Evolutionary conservation across 2,888 invertebrate genomes (phyloP), one percentile per base, ranked within the genome.

Genomic region (Eupithecia vulgata): DNA sequence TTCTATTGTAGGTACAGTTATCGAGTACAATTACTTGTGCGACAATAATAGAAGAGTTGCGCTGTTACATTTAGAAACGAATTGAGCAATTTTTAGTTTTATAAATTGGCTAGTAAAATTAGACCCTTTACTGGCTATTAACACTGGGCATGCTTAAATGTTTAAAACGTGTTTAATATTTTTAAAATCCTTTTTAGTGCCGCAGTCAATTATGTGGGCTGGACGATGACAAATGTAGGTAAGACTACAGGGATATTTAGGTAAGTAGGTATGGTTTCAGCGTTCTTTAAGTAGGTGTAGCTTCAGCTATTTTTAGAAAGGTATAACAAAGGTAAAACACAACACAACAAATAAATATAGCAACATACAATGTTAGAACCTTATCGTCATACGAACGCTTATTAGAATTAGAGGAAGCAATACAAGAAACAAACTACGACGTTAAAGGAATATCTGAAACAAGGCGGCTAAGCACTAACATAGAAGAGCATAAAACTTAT

Each of bases 1-100:
- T 76, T 40, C 74, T 30, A 64, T 72, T 68, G 34, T 71, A 13
- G 48, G 67, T 70, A 67, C 59, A 72, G 70, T 70, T 75, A 70
- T 45, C 30, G 30, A 67, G 35, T 13, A 40, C 67, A 64, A n/a
- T 35, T 25, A 45, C 67, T 68, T 42, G 62, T 59, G 59, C 3
- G 25, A 21, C 13, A 5, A 40, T 40, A 40, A 40, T 35, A 37
- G 64, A 15, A 64, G 12, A 21, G 40, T 65, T 65, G 40, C 25
- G 65, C 42, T 21, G 40, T 40, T 2, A 65, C 37, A 37, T 21
- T 65, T 5, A 1, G 21, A 40, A 21, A 12, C 1, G 4, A 21
- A 25, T 40, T 65, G 40, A 40, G 7, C 21, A 64, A 10, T 25
- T 40, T 21, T 40, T 64, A 8, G 61, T 35, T 40, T 21, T 21